Percentiles rank a stretch among this genome's conserved stretches.
These are phyloP conservation scores for Eubasilissa splendida DNA, from an alignment of 2,888 invertebrate genomes.

Conservation along the genomic window DNA sequence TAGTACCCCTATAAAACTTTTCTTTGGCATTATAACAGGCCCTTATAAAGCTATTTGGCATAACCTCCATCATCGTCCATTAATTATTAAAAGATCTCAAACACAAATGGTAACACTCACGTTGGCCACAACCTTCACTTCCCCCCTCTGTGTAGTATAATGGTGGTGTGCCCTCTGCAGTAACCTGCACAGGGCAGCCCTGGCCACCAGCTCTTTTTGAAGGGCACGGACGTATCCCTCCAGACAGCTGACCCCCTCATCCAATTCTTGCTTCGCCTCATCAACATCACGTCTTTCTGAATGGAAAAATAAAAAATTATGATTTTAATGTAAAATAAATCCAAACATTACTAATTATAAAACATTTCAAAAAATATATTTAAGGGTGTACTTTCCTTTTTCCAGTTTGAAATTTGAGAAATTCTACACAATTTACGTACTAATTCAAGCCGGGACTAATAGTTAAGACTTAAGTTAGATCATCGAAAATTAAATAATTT, in stretches of 20 bases:
- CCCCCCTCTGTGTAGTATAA: conserved; percentile 91
- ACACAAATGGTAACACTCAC: conserved; percentile 73
- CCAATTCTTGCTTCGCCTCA: conserved; percentile 90
- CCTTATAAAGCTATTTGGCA: no score
- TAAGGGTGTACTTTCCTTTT: neutral
- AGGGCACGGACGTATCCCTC: conserved; percentile 87
- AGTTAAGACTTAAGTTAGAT: no score
- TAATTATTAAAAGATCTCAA: neutral
- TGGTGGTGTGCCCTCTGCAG: conserved; percentile 88
- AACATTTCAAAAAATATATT: neutral
- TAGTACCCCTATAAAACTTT: no score
- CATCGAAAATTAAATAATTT: no score
- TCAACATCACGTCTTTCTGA: conserved; percentile 89
- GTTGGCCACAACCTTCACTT: conserved; percentile 96
- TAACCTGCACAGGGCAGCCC: conserved; percentile 83
- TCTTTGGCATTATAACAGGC: no score
- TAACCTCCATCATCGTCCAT: no score
- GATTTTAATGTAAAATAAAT: neutral
- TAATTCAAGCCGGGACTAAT: no score
- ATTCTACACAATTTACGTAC: no score
- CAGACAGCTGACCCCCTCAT: conserved; percentile 84
- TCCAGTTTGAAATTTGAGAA: no score
- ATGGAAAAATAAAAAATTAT: neutral
- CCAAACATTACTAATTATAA: neutral
- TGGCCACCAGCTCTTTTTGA: conserved; percentile 86